Conservation (phyloP, 2,113 vertebrate genomes). For the Vicugna pacos region DNA sequence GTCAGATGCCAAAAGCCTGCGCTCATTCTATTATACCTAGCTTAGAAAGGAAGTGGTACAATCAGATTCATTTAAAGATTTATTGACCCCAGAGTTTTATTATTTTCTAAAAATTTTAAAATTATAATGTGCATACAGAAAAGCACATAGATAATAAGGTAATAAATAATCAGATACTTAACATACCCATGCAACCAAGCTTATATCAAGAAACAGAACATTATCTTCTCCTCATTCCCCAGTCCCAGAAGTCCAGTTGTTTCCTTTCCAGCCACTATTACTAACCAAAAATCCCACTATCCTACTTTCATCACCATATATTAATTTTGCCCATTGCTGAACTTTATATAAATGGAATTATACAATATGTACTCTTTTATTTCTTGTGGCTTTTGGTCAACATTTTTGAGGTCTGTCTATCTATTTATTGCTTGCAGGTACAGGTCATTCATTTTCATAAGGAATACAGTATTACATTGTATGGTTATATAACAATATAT, state of each 20-base stretch:
- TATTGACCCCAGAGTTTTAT: neutral
- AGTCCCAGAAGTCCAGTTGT: neutral
- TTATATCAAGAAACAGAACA: neutral
- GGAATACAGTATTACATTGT: neutral
- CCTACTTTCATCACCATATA: neutral
- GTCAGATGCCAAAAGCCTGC: neutral
- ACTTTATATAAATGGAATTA: neutral
- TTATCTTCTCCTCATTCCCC: neutral
- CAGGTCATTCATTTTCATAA: neutral
- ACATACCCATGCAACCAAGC: neutral
- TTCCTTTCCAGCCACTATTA: neutral
- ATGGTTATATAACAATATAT: neutral
- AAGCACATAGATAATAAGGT: neutral
- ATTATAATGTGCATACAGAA: neutral
- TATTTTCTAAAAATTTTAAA: neutral
- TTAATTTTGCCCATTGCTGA: constrained; percentile 3
- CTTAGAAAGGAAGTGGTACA: neutral
- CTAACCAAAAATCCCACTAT: neutral
- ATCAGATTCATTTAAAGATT: constrained; percentile 24
- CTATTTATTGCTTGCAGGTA: neutral
- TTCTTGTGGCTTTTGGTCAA: neutral
- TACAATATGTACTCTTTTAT: neutral
- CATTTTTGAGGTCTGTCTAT: neutral
- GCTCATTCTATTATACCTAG: neutral
- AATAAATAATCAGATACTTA: constrained; percentile 7